Evolutionary conservation across 2,797 vertebrate genomes (phyloP), one percentile per base, ranked within the genome.

Genomic region (Acipenser ruthenus): DNA sequence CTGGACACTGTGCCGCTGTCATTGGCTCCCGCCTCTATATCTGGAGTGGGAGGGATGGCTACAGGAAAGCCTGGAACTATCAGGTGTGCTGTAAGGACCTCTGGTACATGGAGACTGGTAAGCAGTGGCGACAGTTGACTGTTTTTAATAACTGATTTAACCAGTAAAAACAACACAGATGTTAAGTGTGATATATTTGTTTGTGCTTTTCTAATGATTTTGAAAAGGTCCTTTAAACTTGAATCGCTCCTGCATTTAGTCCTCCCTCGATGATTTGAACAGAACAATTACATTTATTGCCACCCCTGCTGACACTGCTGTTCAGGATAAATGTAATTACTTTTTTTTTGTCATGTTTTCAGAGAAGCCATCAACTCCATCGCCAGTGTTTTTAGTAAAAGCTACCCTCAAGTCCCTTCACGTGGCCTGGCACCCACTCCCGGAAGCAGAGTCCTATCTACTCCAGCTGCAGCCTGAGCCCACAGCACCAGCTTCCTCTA

Each of bases 51-150:
- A 91, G 97, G 48, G 96, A 99, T 49, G 95, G 95, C 48, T 98
- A 94, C 82, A 89, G 89, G 65, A 99, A 96, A 83, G 94, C 83
- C 77, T 92, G 94, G 83, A 95, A 93, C 80, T 95, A 93, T 87
- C 97, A 99, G 86, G 94, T 99, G 68, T 99, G 96, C 90, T 96
- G 95, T 84, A 97, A 95, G 77, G 97, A 99, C 80, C 91, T 99
- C 70, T 99, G 97, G 95, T 99, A 93, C 82, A 89, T 99, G 81
- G 97, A 99, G 85, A 96, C 94, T 71, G 95, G 96, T 98, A 83
- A 88, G 89, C 83, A 74, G 70, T 2, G 50, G 68, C 5, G 37
- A 37, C 37, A 37, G 37, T 37, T 37, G 37, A 37, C 37, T 37
- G 4, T 37, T 37, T 37, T 37, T 37, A 37, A 37, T 37, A 4